Evolutionary conservation across 35 echinoderm and acorn worm genomes (phyloP).

Genomic region (Patiria miniata): DNA sequence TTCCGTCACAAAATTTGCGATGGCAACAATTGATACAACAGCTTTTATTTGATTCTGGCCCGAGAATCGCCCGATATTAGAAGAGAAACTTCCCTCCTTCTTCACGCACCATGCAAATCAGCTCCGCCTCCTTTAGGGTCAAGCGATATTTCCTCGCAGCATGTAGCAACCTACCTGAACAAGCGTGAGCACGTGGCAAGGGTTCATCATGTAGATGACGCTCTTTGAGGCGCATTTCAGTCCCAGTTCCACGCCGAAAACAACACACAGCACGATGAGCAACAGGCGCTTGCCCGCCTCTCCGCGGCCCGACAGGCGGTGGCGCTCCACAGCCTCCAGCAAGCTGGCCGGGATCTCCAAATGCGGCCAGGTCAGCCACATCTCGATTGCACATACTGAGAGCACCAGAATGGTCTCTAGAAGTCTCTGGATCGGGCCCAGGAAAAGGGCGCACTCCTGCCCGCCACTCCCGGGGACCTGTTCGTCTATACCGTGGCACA

Average conservation of each 20-base stretch:
- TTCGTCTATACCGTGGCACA: slow-evolving; percentile 83
- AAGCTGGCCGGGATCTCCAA: slow-evolving; percentile 62
- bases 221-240: slow-evolving; percentile 87
- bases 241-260: slow-evolving; percentile 94
- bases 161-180: slow-evolving; percentile 67
- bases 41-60: too few relatives aligned
- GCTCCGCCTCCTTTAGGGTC: too few relatives aligned
- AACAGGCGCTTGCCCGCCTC: slow-evolving; percentile 72
- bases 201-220: slow-evolving; percentile 89
- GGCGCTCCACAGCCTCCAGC: not conserved
- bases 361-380: slow-evolving; percentile 57
- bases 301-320: slow-evolving; percentile 40
- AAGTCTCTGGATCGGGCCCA: slow-evolving; percentile 54
- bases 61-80: too few relatives aligned
- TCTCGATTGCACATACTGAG: slow-evolving; percentile 58
- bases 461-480: slow-evolving; percentile 89
- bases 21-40: too few relatives aligned
- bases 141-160: too few relatives aligned
- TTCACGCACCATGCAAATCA: not conserved
- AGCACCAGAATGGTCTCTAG: slow-evolving; percentile 75
- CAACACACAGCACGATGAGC: slow-evolving; percentile 78
- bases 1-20: too few relatives aligned
- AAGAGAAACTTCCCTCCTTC: too few relatives aligned
- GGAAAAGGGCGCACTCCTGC: slow-evolving; percentile 78
- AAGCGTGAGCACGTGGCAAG: slow-evolving; percentile 89